These are phyloP conservation scores for Spermophilus dauricus DNA, from an alignment of 2,113 vertebrate species.

Conservation along the genomic window DNA sequence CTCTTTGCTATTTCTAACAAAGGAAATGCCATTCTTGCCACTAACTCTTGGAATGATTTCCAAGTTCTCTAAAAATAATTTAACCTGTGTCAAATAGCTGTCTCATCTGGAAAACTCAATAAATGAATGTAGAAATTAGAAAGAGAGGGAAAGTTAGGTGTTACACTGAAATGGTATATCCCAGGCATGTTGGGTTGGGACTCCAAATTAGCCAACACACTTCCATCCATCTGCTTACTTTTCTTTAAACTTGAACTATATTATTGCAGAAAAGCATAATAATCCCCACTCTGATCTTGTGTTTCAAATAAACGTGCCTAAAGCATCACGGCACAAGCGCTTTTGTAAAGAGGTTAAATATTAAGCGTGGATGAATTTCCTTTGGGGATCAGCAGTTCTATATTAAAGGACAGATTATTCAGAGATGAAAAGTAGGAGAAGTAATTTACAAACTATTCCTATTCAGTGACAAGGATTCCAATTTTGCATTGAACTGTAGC, in stretches of 20 bases:
- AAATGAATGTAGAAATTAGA: slow-evolving; percentile 73
- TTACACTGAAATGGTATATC: slow-evolving; percentile 69
- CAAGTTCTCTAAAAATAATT: slow-evolving; percentile 83
- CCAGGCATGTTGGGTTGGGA: slow-evolving; percentile 29
- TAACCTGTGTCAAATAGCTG: slow-evolving; percentile 82
- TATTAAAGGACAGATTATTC: slow-evolving; percentile 34
- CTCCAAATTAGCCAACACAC: slow-evolving; percentile 64
- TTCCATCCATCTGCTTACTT: slow-evolving; percentile 65
- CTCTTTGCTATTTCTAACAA: slow-evolving; percentile 79
- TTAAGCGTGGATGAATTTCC: slow-evolving; percentile 46
- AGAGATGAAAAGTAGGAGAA: background rate
- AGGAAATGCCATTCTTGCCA: slow-evolving; percentile 83
- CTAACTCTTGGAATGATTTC: slow-evolving; percentile 81
- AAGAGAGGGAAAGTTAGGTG: slow-evolving; percentile 63
- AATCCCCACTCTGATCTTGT: slow-evolving; percentile 70
- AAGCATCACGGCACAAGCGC: slow-evolving; percentile 21
- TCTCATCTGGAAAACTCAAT: slow-evolving; percentile 82
- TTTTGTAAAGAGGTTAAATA: slow-evolving; percentile 58
- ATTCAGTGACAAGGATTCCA: background rate
- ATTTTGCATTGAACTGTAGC: background rate
- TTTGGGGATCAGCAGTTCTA: slow-evolving; percentile 28
- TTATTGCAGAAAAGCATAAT: slow-evolving; percentile 72
- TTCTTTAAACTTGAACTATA: slow-evolving; percentile 75
- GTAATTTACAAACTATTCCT: slow-evolving; percentile 28
- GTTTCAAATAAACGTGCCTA: slow-evolving; percentile 68